These are phyloP conservation scores for Aphelenchoides besseyi DNA, from an alignment of 1,140 invertebrate genomes.

Conservation along the genomic window DNA sequence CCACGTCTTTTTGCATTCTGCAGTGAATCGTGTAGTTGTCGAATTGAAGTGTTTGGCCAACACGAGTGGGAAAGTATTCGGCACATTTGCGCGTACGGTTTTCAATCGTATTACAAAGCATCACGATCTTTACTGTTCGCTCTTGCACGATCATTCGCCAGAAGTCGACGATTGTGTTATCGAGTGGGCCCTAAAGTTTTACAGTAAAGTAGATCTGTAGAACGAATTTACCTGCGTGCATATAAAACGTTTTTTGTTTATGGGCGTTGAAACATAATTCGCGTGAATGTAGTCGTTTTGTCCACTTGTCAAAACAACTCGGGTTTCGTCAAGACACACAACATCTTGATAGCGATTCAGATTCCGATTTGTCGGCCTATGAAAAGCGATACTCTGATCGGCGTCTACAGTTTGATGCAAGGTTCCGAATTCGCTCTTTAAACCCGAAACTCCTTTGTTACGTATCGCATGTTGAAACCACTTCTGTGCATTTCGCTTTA, in stretches of 20 bases:
- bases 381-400: background rate
- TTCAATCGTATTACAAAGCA: slow-evolving; percentile 15
- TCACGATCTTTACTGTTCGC: background rate
- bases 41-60: background rate
- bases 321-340: slow-evolving; percentile 16
- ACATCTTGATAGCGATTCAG: slow-evolving; percentile 7
- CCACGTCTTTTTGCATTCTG: background rate
- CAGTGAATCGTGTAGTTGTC: background rate
- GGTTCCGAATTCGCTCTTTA: background rate
- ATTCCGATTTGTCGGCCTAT: background rate
- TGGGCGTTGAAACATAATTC: slow-evolving; percentile 6
- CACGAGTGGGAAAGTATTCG: slow-evolving; percentile 4
- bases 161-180: slow-evolving; percentile 17
- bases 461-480: background rate
- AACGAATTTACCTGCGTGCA: slow-evolving; percentile 10
- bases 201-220: background rate
- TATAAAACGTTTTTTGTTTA: slow-evolving; percentile 5
- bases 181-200: slow-evolving; percentile 5
- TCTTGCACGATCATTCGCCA: slow-evolving; percentile 19
- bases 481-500: background rate
- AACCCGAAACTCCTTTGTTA: background rate
- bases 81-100: slow-evolving; percentile 10
- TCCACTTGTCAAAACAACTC: background rate
- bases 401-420: background rate
- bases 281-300: slow-evolving; percentile 17